These are phyloP conservation scores for Helicorthomorpha holstii DNA, from an alignment of 1,140 invertebrate genomes.

Conservation along the genomic window DNA sequence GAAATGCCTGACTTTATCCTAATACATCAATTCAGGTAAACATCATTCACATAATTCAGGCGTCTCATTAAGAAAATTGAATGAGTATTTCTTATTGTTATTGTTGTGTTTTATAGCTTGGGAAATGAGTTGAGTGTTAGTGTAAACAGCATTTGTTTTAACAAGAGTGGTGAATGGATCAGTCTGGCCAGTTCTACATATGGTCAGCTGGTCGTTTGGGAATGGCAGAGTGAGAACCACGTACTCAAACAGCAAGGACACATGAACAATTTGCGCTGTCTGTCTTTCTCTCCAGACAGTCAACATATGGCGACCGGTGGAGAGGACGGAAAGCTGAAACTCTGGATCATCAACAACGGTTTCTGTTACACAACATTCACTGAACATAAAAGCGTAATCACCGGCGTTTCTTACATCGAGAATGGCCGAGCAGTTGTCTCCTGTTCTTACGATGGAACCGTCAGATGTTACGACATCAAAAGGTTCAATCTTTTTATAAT, in stretches of 20 bases:
- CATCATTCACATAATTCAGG: too few relatives aligned
- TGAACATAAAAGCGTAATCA: slow-evolving; percentile 69
- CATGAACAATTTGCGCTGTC: slow-evolving; percentile 65
- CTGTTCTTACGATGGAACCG: slow-evolving; percentile 83
- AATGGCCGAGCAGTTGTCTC: slow-evolving; percentile 85
- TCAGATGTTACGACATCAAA: slow-evolving; percentile 80
- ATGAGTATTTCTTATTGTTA: neutral
- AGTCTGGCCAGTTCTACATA: slow-evolving; percentile 57
- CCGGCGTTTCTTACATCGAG: slow-evolving; percentile 63
- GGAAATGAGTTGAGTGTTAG: slow-evolving; percentile 47
- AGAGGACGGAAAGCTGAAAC: slow-evolving; percentile 87
- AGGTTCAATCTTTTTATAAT: slow-evolving; percentile 29
- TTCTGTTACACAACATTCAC: slow-evolving; percentile 91
- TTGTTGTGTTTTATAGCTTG: slow-evolving; percentile 46
- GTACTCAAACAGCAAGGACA: slow-evolving; percentile 95
- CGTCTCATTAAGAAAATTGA: neutral
- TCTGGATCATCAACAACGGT: slow-evolving; percentile 78
- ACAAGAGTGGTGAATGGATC: slow-evolving; percentile 84
- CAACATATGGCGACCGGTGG: slow-evolving; percentile 80
- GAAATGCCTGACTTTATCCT: slow-evolving; percentile 82
- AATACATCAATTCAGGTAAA: slow-evolving; percentile 66
- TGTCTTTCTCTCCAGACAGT: slow-evolving; percentile 82
- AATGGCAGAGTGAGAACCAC: slow-evolving; percentile 98
- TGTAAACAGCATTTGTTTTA: too few relatives aligned
- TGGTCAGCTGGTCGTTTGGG: slow-evolving; percentile 90